Base-by-base conservation (phyloP, 2,113 vertebrate species). In the Ornithorhynchus anatinus region DNA sequence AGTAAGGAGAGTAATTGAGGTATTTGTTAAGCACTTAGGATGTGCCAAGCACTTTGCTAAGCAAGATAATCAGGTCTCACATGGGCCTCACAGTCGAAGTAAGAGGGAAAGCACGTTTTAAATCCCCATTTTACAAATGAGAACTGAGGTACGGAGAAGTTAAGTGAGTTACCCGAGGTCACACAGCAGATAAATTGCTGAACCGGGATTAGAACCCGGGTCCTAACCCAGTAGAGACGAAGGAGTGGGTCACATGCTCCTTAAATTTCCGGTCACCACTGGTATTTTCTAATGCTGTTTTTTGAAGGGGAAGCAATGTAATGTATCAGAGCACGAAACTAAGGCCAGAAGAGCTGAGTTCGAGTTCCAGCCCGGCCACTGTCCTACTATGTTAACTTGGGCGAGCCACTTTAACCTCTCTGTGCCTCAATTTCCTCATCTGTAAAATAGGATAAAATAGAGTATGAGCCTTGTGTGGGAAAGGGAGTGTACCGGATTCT, bases 91-190 rank as follows among this genome's bases (percentile, higher is more conserved):
- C n/a, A n/a, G n/a, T n/a, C n/a, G n/a, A n/a, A n/a, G n/a, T n/a
- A n/a, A n/a, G n/a, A n/a, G n/a, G n/a, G n/a, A n/a, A n/a, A n/a
- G n/a, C n/a, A n/a, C n/a, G n/a, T n/a, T n/a, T n/a, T n/a, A n/a
- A n/a, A 37, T 47, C 36, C 11, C 54, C 6, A 72, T 72, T 72
- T 79, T 72, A 35, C 9, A 25, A 35, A 20, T 62, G 31, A 47
- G 59, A 56, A 42, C 51, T 51, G n/a, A 84, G 25, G 20, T 10
- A 56, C 66, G n/a, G 6, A 32, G n/a, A 45, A 32, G 25, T 56
- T 43, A 39, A 53, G 25, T 60, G 29, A 39, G 44, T 74, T 72
- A 71, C n/a, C n/a, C n/a, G n/a, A n/a, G n/a, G n/a, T n/a, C n/a
- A n/a, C 17, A 32, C 13, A 56, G 19, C 20, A 61, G 38, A 33